These are phyloP conservation scores for Stigmatopora argus DNA, from an alignment of 2,113 vertebrate species.

Conservation along the genomic window DNA sequence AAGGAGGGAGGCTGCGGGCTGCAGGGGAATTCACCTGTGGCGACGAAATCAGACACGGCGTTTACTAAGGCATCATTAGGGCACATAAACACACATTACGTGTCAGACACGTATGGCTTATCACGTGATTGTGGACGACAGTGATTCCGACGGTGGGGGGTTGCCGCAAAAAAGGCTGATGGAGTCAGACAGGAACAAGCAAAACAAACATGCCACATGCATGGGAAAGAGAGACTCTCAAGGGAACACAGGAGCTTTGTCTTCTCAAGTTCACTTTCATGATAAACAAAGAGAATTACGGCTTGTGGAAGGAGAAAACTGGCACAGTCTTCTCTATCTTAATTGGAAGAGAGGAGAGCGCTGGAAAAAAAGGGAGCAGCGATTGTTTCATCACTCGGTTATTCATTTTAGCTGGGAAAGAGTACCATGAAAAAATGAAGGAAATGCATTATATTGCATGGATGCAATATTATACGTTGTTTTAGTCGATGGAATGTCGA, in stretches of 20 bases:
- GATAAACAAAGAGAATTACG: not conserved
- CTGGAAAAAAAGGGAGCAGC: too few relatives aligned
- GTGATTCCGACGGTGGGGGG: not conserved
- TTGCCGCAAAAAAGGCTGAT: not conserved
- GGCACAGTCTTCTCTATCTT: not conserved
- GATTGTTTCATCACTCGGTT: too few relatives aligned
- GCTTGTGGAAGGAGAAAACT: not conserved
- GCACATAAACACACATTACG: conserved; percentile 9
- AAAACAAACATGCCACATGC: conserved; percentile 7
- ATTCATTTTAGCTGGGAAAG: too few relatives aligned
- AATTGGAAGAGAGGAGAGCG: not conserved
- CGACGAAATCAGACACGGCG: conserved; percentile 10
- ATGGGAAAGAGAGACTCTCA: not conserved
- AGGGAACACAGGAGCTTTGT: not conserved
- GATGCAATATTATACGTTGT: too few relatives aligned
- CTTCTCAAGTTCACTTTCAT: not conserved
- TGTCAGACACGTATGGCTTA: not conserved
- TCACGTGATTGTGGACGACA: not conserved
- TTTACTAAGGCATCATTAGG: not conserved
- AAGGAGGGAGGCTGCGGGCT: conserved; percentile 38
- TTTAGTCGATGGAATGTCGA: too few relatives aligned
- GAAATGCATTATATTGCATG: not conserved
- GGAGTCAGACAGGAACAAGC: conserved; percentile 4
- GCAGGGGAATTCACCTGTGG: conserved; percentile 59
- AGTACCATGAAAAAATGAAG: not conserved